Base-by-base conservation (phyloP, 2,797 vertebrate genomes). In the Psittacula echo region DNA sequence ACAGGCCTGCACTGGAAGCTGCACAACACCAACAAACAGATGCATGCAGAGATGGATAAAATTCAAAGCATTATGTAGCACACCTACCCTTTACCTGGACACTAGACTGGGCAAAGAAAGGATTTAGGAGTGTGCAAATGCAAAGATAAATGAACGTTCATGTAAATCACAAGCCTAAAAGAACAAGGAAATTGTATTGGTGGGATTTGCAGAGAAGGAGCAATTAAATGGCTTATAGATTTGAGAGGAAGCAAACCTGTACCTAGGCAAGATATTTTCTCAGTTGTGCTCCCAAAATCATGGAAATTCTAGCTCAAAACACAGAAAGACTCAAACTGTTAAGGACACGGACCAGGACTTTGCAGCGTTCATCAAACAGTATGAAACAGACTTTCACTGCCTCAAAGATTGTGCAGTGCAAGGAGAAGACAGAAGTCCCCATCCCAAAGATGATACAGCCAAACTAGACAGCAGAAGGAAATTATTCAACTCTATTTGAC, bases 401-500 rank as follows among this genome's bases (percentile, higher is more conserved):
- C 79, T 54, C 66, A 42, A 30, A 78, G 42, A 68, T 26, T 54
- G 15, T 4, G 10, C 65, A 56, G 51, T 7, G 20, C 32, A 32
- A 61, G 23, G 3, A 1, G 1, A 45, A 93, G 62, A 24, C 64
- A 56, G 20, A 71, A 88, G 15, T 18, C 13, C n/a, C 47, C 17
- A 51, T 79, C 71, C 71, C 77, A n/a, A 32, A 82, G 66, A 85
- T 22, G 58, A 66, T 17, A 34, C 2, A 67, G 81, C 72, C 90
- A 85, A 87, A 85, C 19, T 22, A 51, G 47, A 76, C 83, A 93
- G 91, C 51, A 79, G 85, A 92, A 94, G 75, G 89, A 83, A 85
- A 91, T 82, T 51, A 77, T 66, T 91, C 83, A 73, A 17, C 67
- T 90, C 65, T 65, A 19, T 93, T 37, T 87, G 82, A 88, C 83